A percentile compares a stretch with the other conserved stretches of the same genome.
These are phyloP conservation scores for Esox lucius DNA, from an alignment of 2,797 vertebrate genomes.

Conservation along the genomic window DNA sequence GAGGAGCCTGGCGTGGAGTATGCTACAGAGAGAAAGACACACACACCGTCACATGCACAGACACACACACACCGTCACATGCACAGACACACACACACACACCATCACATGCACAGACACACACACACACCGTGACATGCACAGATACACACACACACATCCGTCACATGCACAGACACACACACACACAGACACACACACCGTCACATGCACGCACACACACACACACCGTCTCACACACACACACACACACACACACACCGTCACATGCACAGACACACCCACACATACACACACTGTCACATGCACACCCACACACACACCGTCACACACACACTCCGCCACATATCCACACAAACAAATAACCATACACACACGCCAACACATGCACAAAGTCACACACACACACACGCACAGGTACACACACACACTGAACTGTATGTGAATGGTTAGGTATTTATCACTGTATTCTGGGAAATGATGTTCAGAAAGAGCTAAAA, in stretches of 20 bases:
- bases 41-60: slow-evolving; percentile 60
- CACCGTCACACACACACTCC: not conserved
- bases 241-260: not conserved
- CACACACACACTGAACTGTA: not conserved
- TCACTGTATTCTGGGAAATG: not conserved
- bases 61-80: slow-evolving; percentile 1
- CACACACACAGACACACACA: slow-evolving; percentile 14
- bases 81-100: not conserved
- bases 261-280: slow-evolving; percentile 12
- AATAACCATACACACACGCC: slow-evolving; percentile 11
- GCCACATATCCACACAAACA: not conserved
- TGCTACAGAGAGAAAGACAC: slow-evolving; percentile 56
- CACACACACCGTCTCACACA: not conserved
- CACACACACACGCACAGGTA: slow-evolving; percentile 21
- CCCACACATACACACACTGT: slow-evolving; percentile 24
- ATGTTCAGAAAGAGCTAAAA: not conserved
- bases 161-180: too few species aligned
- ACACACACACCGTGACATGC: slow-evolving; percentile 37
- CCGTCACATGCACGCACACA: slow-evolving; percentile 16
- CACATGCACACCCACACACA: slow-evolving; percentile 25
- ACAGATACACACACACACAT: not conserved
- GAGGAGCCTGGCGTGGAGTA: slow-evolving; percentile 84
- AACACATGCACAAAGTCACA: slow-evolving; percentile 19
- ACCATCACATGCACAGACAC: too few species aligned
- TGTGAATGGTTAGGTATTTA: not conserved